Base-by-base conservation (phyloP, 2,113 vertebrate genomes). In the Romanogobio albipinnatus region DNA sequence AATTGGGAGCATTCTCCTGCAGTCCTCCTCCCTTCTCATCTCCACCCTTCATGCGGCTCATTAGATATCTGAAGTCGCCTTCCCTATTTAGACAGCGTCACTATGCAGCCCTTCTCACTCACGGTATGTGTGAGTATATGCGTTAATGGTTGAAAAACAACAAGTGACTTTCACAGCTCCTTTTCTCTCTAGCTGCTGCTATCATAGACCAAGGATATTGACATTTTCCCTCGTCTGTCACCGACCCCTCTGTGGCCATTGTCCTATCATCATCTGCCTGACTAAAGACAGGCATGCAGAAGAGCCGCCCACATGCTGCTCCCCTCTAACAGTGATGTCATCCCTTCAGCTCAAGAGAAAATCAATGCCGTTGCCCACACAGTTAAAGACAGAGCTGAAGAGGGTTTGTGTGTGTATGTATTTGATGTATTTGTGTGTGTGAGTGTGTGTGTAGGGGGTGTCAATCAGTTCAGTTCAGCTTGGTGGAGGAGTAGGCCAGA, bases 271-370 rank as follows among this genome's bases (percentile, higher is more conserved):
- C 49, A 24, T 75, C 24, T 82, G 43, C 17, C 24, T 43, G 22
- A 61, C 49, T 70, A 64, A 85, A 87, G 89, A 92, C 76, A 81
- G 86, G 89, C 84, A 87, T 82, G 78, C 58, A 71, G 81, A 86
- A 75, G 81, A 84, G 39, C 70, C 83, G 15, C 88, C 79, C 85
- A 86, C 86, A 81, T 47, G 49, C 68, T 66, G 75, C 39, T 51
- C 70, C 76, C 53, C 68, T 81, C 66, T 62, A 77, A 81, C 53
- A 66, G 78, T 87, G 88, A 87, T 86, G 88, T 89, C 88, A 89
- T 86, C 86, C 58, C 77, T 89, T 77, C 61, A 71, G 82, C 79
- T 79, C 39, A 59, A 82, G 86, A 86, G 83, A 86, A 82, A 86
- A 83, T 87, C 86, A 82, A 84, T 87, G 82, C 75, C 33, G 43